Base-by-base conservation (phyloP, 2,888 invertebrate species). In the Pterobdella sp. region DNA sequence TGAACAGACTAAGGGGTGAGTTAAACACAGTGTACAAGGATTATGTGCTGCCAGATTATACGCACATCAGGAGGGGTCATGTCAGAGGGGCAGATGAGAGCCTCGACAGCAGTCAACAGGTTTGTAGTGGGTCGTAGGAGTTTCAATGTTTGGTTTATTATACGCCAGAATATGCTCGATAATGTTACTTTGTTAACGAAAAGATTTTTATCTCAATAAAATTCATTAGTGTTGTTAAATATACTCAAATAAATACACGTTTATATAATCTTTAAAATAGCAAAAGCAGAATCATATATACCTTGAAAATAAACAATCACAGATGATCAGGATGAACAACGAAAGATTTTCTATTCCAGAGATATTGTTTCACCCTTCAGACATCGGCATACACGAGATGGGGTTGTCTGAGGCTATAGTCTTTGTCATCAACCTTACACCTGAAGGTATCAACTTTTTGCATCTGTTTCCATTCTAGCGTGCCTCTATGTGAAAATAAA, bases 21-120 rank as follows among this genome's bases (percentile, higher is more conserved):
- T 87, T 87, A 52, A 87, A 87, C 79, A 87, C 88, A 2, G 90
- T 94, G 73, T 87, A 89, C 1, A 87, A 90, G 77, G 96, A 97
- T 81, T 98, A 98, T 82, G 90, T 98, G 0, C 84, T 99, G 71
- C 98, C 98, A 0, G 98, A 99, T 85, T 98, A 94, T 83, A 93
- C 93, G 0, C 89, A 90, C 1, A 88, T 94, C 7, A 88, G 91
- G 73, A 85, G 95, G 77, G 97, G 96, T 14, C 93, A 86, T 81
- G 82, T 88, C 0, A 83, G 86, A 75, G 83, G 87, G 35, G 80
- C 83, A 10, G 87, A 85, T 60, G 83, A 82, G 7, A 81, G 81
- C 76, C 77, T 84, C 10, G 79, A 81, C 71, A 83, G 82, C 63
- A 82, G 82, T 72, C 86, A 86, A 80, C 85, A 85, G 81, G 84